phyloP scores from a whole-genome alignment of 2,797 vertebrate species.

The Acomys russatus region DNA sequence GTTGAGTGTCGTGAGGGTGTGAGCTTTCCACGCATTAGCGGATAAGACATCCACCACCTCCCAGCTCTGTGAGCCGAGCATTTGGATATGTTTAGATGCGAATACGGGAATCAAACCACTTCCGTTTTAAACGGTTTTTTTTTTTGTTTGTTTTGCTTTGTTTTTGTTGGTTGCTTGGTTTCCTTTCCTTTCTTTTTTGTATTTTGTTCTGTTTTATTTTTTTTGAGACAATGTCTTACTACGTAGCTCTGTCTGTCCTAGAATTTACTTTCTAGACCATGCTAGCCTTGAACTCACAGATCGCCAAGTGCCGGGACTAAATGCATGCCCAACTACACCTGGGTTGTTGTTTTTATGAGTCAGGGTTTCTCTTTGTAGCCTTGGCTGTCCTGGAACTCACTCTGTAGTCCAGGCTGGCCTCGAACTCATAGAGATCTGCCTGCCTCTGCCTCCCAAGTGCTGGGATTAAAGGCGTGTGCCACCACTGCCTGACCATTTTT shows the following conservation, averaged over 20 bases:
- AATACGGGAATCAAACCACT: background rate
- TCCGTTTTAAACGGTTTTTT: background rate
- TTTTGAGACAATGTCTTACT: background rate
- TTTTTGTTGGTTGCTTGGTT: background rate
- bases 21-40: background rate
- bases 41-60: background rate
- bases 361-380: background rate
- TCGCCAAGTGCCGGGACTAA: background rate
- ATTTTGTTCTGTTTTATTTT: background rate
- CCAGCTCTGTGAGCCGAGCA: background rate
- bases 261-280: background rate
- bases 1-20: background rate
- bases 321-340: background rate
- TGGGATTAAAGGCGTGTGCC: background rate
- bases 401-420: background rate
- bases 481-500: background rate
- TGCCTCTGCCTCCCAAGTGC: background rate
- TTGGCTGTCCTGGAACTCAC: background rate
- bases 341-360: background rate
- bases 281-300: background rate
- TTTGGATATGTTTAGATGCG: background rate
- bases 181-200: background rate
- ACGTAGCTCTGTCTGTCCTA: background rate
- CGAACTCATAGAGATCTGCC: background rate
- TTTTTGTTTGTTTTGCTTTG: background rate